These are phyloP conservation scores for Cryptomyrus ogoouensis DNA, from an alignment of 2,113 vertebrate species.

Conservation along the genomic window DNA sequence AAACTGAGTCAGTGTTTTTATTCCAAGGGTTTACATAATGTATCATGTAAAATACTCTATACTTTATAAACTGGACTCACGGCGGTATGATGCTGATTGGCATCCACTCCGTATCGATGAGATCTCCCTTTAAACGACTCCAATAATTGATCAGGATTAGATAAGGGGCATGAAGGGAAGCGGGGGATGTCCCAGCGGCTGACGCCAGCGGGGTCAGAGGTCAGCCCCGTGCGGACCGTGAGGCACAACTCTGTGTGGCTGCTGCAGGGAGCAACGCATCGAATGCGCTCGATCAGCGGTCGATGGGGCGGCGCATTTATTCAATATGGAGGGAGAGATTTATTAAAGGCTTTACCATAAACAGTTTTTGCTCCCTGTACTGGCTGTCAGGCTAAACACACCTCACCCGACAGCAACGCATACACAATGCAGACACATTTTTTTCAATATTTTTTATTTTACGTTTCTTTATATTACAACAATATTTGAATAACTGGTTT, in stretches of 20 bases:
- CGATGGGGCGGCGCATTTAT: not conserved
- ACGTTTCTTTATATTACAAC: not conserved
- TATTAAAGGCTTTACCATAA: not conserved
- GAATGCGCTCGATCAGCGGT: slow-evolving; percentile 19
- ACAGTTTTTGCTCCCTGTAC: not conserved
- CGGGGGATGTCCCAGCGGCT: not conserved
- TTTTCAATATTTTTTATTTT: not conserved
- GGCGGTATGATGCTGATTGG: not conserved
- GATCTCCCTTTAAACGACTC: not conserved
- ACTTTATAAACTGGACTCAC: not conserved
- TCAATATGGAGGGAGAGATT: not conserved
- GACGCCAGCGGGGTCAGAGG: not conserved
- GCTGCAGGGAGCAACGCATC: not conserved
- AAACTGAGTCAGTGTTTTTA: not conserved
- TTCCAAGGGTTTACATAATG: not conserved
- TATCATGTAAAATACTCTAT: too few species aligned
- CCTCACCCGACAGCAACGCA: not conserved
- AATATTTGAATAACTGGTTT: not conserved
- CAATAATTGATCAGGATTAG: slow-evolving; percentile 2
- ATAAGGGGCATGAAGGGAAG: not conserved
- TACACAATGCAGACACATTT: not conserved
- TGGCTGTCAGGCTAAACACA: not conserved
- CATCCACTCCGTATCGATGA: not conserved
- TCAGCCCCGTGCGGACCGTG: slow-evolving; percentile 3
- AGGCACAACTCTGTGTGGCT: not conserved